phyloP scores from a whole-genome alignment of 2,888 invertebrate species.

The Hirtodrosophila cameraria region DNA sequence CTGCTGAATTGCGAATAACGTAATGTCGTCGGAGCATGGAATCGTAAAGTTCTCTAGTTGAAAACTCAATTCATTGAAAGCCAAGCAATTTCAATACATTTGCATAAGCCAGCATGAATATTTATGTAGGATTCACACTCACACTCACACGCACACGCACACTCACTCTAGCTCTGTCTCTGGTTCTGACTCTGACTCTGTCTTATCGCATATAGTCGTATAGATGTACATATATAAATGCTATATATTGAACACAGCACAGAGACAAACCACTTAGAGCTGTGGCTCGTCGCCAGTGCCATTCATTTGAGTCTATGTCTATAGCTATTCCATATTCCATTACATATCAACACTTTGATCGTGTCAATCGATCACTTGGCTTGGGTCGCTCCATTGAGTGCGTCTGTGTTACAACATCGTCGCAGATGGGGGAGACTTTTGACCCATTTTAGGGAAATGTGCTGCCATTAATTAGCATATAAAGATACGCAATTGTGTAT shows the following conservation, averaged over 20 bases:
- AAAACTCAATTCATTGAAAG: conserved; percentile 59
- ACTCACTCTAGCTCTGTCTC: too few relatives aligned
- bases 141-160: conserved; percentile 21
- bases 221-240: conserved; percentile 1
- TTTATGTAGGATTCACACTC: conserved; percentile 72
- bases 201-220: conserved; percentile 45
- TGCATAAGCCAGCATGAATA: conserved; percentile 74
- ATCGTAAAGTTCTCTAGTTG: conserved; percentile 68
- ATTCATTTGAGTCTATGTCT: conserved; percentile 62
- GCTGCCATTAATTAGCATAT: conserved; percentile 74
- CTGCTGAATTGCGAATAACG: conserved; percentile 84
- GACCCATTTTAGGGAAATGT: conserved; percentile 83
- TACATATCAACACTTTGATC: conserved; percentile 80
- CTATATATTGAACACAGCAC: conserved; percentile 10
- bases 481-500: conserved; percentile 75
- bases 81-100: conserved; percentile 70
- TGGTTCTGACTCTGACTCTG: conserved; percentile 20
- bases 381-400: conserved; percentile 53
- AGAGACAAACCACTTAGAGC: conserved; percentile 64
- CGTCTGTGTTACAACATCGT: conserved; percentile 65
- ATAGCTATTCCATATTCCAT: too few relatives aligned
- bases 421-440: conserved; percentile 82
- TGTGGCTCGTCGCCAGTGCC: conserved; percentile 47
- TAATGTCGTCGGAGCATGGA: conserved; percentile 53
- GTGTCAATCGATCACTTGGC: conserved; percentile 79